Conservation (phyloP, 2,113 vertebrate genomes). For the Embiotoca jacksoni region DNA sequence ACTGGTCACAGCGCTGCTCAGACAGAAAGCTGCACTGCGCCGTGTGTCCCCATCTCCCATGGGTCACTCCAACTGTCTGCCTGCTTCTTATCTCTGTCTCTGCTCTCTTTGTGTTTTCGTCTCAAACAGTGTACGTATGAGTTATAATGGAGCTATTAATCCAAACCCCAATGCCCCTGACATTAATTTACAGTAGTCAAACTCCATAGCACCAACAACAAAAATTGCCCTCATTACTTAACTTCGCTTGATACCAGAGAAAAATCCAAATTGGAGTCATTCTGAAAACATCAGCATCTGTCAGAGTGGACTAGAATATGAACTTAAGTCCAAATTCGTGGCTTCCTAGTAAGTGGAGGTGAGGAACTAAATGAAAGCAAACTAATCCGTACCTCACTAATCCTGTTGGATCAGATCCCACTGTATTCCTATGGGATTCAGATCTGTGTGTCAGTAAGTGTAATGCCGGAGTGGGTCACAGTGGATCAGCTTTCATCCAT, state of each 20-base stretch:
- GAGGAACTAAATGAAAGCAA: too few species aligned
- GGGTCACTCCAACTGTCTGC: constrained; percentile 46
- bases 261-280: neutral
- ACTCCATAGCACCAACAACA: neutral
- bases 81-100: constrained; percentile 55
- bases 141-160: constrained; percentile 26
- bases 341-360: neutral
- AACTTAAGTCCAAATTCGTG: neutral
- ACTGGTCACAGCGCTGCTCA: constrained; percentile 61
- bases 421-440: too few species aligned
- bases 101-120: constrained; percentile 53
- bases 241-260: neutral
- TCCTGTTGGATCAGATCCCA: too few species aligned
- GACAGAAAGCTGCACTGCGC: constrained; percentile 43
- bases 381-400: too few species aligned
- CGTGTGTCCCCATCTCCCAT: constrained; percentile 61
- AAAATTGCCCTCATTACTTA: neutral
- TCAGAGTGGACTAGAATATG: too few species aligned
- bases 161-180: neutral
- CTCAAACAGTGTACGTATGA: constrained; percentile 31
- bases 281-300: neutral
- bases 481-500: too few species aligned
- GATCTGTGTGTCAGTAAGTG: too few species aligned
- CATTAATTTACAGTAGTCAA: neutral
- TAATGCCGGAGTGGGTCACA: too few species aligned